phyloP scores from a whole-genome alignment of 2,888 invertebrate genomes.

The Eilema depressum region DNA sequence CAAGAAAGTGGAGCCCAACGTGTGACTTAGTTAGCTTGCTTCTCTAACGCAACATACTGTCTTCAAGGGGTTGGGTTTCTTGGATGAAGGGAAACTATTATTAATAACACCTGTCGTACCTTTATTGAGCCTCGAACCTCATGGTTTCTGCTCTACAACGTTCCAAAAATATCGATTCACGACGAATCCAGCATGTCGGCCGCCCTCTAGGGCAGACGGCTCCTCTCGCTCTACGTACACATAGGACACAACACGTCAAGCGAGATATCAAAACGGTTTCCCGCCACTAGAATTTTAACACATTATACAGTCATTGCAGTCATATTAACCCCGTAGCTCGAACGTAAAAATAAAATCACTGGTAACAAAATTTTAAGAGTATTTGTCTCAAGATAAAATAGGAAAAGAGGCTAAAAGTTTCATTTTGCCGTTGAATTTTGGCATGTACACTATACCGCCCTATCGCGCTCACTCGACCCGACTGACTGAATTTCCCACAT shows the following conservation, averaged over 20 bases:
- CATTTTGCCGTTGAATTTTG: slow-evolving; percentile 64
- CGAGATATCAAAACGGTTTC: slow-evolving; percentile 86
- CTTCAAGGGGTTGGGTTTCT: slow-evolving; percentile 43
- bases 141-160: slow-evolving; percentile 82
- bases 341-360: slow-evolving; percentile 53
- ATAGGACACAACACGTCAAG: slow-evolving; percentile 86
- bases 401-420: slow-evolving; percentile 81
- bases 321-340: slow-evolving; percentile 43
- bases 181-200: slow-evolving; percentile 86
- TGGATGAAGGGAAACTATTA: slow-evolving; percentile 57
- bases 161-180: slow-evolving; percentile 87
- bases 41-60: slow-evolving; percentile 37
- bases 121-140: slow-evolving; percentile 82
- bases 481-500: slow-evolving; percentile 83
- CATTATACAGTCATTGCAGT: slow-evolving; percentile 62
- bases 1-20: slow-evolving; percentile 64
- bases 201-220: slow-evolving; percentile 85
- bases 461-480: slow-evolving; percentile 77
- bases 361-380: slow-evolving; percentile 49
- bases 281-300: slow-evolving; percentile 85
- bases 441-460: slow-evolving; percentile 68
- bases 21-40: slow-evolving; percentile 51
- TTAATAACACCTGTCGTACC: slow-evolving; percentile 78
- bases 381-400: slow-evolving; percentile 65
- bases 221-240: slow-evolving; percentile 84